Base-by-base conservation (phyloP, 2,113 vertebrate genomes). In the Coturnix japonica region DNA sequence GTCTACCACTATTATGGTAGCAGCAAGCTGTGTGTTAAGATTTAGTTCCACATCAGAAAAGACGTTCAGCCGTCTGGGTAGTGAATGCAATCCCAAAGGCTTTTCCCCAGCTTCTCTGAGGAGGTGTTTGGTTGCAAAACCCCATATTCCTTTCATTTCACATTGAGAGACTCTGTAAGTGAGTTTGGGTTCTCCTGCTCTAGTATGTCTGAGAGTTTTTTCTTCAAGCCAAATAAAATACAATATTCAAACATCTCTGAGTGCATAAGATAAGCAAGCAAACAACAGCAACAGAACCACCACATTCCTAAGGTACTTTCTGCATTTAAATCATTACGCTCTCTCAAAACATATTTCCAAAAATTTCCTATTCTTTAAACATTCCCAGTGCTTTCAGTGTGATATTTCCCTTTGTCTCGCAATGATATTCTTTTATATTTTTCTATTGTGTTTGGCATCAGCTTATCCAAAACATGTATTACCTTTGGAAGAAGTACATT, bases 351-450 rank as follows among this genome's bases (percentile, higher is more conserved):
- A 37, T 49, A 30, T 41, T 88, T 65, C 30, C 53, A 54, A 66
- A 77, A 85, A 61, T 69, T 15, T 35, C 26, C 70, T 44, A 33
- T 14, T 49, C 35, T 23, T 64, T 31, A 64, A 22, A 37, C 0
- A 0, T 0, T 3, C n/a, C 31, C 13, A n/a, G 33, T 72, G 25
- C 53, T 83, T 12, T 66, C 35, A 47, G 30, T 13, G 19, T 41
- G 72, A 74, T 67, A n/a, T 39, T 14, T 72, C 39, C 21, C 54
- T 65, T 83, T 70, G 56, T 47, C 41, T 87, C 44, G 35, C 44
- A 82, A 26, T 10, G 2, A 43, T 46, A 74, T 67, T 89, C 25
- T 26, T 59, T 83, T 80, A 47, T 28, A 44, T 71, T 90, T 91
- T 76, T 60, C 43, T 83, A 2, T 85, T 69, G 43, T 56, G 22